Conservation (phyloP, 2,888 invertebrate species). For the Oxycera nigricornis region DNA sequence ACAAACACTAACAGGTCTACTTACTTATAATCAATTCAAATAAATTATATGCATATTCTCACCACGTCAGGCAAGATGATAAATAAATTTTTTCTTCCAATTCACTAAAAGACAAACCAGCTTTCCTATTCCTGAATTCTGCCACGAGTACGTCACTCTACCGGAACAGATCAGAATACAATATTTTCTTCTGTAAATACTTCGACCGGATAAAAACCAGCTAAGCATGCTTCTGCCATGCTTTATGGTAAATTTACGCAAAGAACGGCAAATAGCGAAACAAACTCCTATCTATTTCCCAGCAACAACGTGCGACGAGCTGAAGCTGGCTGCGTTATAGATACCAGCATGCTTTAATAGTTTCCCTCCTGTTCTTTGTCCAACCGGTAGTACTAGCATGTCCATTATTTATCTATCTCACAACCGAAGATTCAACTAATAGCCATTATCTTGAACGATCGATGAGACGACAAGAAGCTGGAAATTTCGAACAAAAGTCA, state of each 20-base stretch:
- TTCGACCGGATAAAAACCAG: neutral
- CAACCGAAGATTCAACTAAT: neutral
- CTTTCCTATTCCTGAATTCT: too few species aligned
- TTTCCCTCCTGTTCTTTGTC: neutral
- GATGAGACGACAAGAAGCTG: neutral
- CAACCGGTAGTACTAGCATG: slow-evolving; percentile 3
- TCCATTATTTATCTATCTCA: neutral
- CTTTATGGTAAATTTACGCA: neutral
- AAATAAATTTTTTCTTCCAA: too few species aligned
- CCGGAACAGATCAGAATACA: too few species aligned
- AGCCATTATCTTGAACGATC: neutral
- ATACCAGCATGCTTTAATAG: neutral
- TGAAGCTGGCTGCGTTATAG: neutral
- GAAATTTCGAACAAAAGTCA: neutral
- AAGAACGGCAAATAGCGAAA: too few species aligned
- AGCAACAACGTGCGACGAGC: neutral
- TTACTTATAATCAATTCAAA: too few species aligned
- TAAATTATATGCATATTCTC: too few species aligned
- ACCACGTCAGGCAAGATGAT: too few species aligned
- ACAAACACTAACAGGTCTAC: too few species aligned
- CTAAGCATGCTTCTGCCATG: neutral
- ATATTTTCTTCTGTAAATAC: neutral
- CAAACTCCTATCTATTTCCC: slow-evolving; percentile 23
- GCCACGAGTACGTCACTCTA: too few species aligned
- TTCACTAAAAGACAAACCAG: too few species aligned